A percentile compares a stretch with the other conserved stretches of the same genome.
Evolutionary conservation across 2,888 invertebrate species (phyloP).

Genomic region (Amblyjoppa proteus): DNA sequence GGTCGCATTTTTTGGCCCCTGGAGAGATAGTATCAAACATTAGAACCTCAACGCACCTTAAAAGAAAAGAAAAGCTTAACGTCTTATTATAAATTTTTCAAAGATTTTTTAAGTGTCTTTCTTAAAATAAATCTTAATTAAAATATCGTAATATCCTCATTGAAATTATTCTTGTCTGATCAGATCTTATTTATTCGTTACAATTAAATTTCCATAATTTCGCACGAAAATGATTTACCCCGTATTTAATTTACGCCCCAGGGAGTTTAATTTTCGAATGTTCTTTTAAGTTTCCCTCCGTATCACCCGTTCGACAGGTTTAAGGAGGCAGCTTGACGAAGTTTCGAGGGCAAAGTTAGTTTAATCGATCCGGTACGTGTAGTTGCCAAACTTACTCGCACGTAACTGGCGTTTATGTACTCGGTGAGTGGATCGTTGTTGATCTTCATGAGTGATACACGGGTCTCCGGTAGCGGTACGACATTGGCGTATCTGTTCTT

Average conservation of each 20-base stretch:
- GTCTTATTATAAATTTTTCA: neutral
- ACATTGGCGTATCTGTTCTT: slow-evolving; percentile 98
- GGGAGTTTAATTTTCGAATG: neutral
- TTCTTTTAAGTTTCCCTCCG: neutral
- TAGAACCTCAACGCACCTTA: neutral
- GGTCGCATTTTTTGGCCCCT: slow-evolving; percentile 94
- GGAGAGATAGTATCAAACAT: slow-evolving; percentile 65
- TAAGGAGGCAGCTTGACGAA: neutral
- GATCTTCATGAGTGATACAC: slow-evolving; percentile 91
- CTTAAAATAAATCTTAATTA: too few relatives aligned
- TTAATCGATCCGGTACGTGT: neutral
- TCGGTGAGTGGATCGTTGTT: slow-evolving; percentile 92
- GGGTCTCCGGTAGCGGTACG: slow-evolving; percentile 96
- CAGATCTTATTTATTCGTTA: too few relatives aligned
- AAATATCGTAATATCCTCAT: neutral
- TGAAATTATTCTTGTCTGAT: too few relatives aligned
- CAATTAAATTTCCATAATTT: neutral
- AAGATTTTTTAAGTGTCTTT: too few relatives aligned
- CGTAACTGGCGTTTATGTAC: slow-evolving; percentile 97
- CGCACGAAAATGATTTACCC: neutral
- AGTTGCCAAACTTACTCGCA: slow-evolving; percentile 89
- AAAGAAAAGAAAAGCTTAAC: neutral
- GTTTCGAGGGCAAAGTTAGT: neutral
- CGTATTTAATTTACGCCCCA: neutral
- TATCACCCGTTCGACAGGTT: neutral